phyloP scores from a whole-genome alignment of 2,797 vertebrate species.

The Momotus momota region DNA sequence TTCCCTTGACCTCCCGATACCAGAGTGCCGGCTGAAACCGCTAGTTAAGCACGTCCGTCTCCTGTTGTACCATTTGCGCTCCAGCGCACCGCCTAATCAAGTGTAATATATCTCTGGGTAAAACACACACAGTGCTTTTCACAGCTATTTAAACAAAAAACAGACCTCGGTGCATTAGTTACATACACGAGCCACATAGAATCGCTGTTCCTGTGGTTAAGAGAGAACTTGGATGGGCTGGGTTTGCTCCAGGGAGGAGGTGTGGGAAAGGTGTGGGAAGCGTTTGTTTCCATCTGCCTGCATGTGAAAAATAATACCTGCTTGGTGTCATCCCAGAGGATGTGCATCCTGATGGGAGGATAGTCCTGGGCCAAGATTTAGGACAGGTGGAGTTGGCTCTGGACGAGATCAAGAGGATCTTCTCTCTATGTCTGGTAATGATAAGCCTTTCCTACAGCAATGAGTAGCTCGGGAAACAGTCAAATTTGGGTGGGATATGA shows the following conservation, averaged over 20 bases:
- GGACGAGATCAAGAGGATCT: neutral
- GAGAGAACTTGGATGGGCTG: neutral
- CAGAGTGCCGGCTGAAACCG: slow-evolving; percentile 18
- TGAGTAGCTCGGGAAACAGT: neutral
- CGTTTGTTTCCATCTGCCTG: neutral
- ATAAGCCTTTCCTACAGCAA: neutral
- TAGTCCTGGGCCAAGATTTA: rapidly evolving
- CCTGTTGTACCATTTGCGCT: slow-evolving; percentile 65
- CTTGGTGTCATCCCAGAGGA: neutral
- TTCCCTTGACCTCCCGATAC: slow-evolving; percentile 71
- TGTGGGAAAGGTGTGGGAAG: slow-evolving; percentile 44
- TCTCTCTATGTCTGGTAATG: neutral
- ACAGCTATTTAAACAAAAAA: slow-evolving; percentile 70
- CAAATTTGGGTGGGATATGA: neutral
- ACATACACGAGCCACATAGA: neutral
- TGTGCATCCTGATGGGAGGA: neutral
- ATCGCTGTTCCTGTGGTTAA: neutral
- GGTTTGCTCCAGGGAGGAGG: neutral
- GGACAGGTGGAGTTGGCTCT: neutral
- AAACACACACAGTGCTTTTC: slow-evolving; percentile 72
- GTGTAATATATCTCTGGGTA: slow-evolving; percentile 69
- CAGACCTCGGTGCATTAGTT: neutral
- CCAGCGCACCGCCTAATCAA: slow-evolving; percentile 71
- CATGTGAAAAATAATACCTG: neutral
- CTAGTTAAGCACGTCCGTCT: slow-evolving; percentile 66